Base-by-base conservation (phyloP, 2,113 vertebrate species). In the Misgurnus mizolepis region DNA sequence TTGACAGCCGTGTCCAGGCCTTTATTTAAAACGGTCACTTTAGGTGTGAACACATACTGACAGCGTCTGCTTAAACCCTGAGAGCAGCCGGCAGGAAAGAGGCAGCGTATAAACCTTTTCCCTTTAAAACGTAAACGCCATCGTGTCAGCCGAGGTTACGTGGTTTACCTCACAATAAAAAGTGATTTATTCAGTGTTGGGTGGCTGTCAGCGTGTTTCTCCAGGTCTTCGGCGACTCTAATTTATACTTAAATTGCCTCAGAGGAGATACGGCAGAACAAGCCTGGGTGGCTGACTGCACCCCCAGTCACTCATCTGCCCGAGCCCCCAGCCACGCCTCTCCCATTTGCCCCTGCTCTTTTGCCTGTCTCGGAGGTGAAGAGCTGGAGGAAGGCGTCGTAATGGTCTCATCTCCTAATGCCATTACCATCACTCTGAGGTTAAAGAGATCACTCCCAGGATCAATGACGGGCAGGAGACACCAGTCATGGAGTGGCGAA, bases 211-310 rank as follows among this genome's bases (percentile, higher is more conserved):
- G 80, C 77, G 64, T n/a, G 77, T 61, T 73, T 83, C 76, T 85
- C 34, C 62, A 56, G 70, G 68, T 60, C 80, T 84, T 80, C 67
- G 75, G 75, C 72, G 85, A 79, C 75, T 82, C 82, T 86, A 85
- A 88, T 88, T 86, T 84, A 86, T 86, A 78, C 84, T 78, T 84
- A 86, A 88, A 86, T 86, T 85, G 85, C 85, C 83, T 83, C 74
- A 22, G 67, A 83, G 78, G 75, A 83, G 65, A 74, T 76, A 72
- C 68, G 40, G 12, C 22, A 68, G 60, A 82, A 84, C 65, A 67
- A 80, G 81, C 49, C 64, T 78, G 67, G 71, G 80, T 82, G 85
- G 72, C 65, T 82, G 62, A 73, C 78, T 68, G 67, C 64, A 40
- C 75, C 79, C 81, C 74, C 45, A 12, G 45, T 64, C 40, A 62